Evolutionary conservation across 2,888 invertebrate genomes (phyloP), one percentile per base, ranked within the genome.

Genomic region (Dynastes tityus): DNA sequence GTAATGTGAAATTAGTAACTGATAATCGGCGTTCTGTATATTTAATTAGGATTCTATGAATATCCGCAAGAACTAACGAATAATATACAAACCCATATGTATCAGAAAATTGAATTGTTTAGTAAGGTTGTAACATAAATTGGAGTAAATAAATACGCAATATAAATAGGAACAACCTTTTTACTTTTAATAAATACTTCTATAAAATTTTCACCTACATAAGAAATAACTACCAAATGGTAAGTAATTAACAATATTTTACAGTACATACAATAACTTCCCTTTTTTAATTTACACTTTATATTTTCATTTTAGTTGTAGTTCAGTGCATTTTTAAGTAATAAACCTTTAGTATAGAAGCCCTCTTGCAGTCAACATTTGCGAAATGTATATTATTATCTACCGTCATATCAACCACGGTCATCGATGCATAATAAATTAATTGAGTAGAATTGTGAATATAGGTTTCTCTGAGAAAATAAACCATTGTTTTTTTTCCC

Each of bases 151-250:
- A 58, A 76, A 76, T 49, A 37, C 55, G 58, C 16, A 40, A 68
- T 9, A 27, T 71, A 78, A 73, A 73, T 78, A 78, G 71, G 73
- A 80, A 79, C 71, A 78, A 80, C 61, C 61, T 37, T 37, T 81
- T 80, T 80, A 80, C 29, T 74, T 74, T 81, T 81, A 74, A 81
- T 77, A 78, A 80, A 80, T 82, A 80, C 74, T 78, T 75, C 82
- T 82, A 82, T 82, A 82, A 82, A 82, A 82, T 80, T 80, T 76
- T 51, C 29, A 79, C 61, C 79, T 79, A 79, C 75, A 79, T 79
- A 79, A 76, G 79, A 79, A 70, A 68, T 77, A 68, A 68, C 68
- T 68, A 68, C 55, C 65, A 58, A 77, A 77, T 58, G 45, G 27
- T 68, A 77, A 77, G 65, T 77, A 76, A 65, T 76, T 68, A 77